Percentiles rank a stretch among this genome's conserved stretches.
These are phyloP conservation scores for Sylvia atricapilla DNA, from an alignment of 2,113 vertebrate species.

Conservation along the genomic window DNA sequence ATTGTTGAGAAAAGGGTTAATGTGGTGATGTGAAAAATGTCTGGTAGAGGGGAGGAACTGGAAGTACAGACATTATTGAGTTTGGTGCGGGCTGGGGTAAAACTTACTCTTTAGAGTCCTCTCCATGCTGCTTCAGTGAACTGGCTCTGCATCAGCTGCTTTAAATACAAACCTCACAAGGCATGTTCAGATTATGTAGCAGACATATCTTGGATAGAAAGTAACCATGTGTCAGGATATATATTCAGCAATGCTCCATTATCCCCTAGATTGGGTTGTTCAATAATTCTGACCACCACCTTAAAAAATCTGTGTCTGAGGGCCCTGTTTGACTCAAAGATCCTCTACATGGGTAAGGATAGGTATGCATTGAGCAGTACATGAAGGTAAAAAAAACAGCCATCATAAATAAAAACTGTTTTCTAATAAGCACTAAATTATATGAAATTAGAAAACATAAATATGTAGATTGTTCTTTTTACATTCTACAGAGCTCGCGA, in stretches of 20 bases:
- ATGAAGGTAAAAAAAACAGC: accelerated
- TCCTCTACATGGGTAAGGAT: background rate
- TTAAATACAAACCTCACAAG: background rate
- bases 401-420: background rate
- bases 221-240: background rate
- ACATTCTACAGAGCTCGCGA: background rate
- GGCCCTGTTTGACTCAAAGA: background rate
- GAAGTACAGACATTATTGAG: accelerated
- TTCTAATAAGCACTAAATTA: background rate
- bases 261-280: background rate
- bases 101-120: background rate
- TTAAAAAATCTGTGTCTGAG: background rate
- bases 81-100: background rate
- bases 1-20: background rate
- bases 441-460: background rate
- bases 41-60: accelerated
- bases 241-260: background rate
- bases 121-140: background rate
- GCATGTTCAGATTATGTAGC: background rate
- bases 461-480: background rate
- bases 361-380: background rate
- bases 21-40: background rate
- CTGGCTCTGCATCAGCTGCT: background rate
- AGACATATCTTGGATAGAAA: background rate
- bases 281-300: background rate